Evolutionary conservation across 2,888 invertebrate species (phyloP).

Genomic region (Acanthosepion lycidas): DNA sequence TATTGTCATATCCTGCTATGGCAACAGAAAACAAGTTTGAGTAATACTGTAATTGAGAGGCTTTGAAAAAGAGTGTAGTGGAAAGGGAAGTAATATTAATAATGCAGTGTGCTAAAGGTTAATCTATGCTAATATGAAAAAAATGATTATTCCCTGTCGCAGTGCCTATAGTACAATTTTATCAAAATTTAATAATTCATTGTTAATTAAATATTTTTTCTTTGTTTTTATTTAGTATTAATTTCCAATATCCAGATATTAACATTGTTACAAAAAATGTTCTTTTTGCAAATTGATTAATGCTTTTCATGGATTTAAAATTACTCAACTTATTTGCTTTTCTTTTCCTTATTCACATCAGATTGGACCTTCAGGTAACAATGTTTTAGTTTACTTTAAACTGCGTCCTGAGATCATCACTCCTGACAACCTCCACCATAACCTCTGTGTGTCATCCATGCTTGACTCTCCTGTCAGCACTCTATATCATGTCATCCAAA

Average conservation of each 20-base stretch:
- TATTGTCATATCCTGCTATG: too few relatives aligned
- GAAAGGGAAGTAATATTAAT: too few relatives aligned
- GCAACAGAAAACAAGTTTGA: too few relatives aligned
- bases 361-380: neutral
- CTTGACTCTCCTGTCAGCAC: conserved; percentile 79
- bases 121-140: too few relatives aligned
- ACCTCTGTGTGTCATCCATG: conserved; percentile 80
- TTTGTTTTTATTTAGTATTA: neutral
- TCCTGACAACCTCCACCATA: conserved; percentile 78
- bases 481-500: conserved; percentile 80
- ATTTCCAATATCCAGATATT: neutral
- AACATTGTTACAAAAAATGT: neutral
- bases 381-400: conserved; percentile 80
- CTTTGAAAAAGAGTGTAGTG: too few relatives aligned
- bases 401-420: conserved; percentile 78
- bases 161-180: too few relatives aligned
- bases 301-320: neutral
- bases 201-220: neutral
- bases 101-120: too few relatives aligned
- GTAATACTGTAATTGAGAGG: too few relatives aligned
- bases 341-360: neutral
- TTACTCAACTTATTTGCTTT: neutral
- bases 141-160: too few relatives aligned
- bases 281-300: neutral
- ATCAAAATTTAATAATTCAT: too few relatives aligned